Percentiles rank a stretch among this genome's conserved stretches.
Conservation (phyloP, 2,888 invertebrate species). For the Chrysolina haemoptera region DNA sequence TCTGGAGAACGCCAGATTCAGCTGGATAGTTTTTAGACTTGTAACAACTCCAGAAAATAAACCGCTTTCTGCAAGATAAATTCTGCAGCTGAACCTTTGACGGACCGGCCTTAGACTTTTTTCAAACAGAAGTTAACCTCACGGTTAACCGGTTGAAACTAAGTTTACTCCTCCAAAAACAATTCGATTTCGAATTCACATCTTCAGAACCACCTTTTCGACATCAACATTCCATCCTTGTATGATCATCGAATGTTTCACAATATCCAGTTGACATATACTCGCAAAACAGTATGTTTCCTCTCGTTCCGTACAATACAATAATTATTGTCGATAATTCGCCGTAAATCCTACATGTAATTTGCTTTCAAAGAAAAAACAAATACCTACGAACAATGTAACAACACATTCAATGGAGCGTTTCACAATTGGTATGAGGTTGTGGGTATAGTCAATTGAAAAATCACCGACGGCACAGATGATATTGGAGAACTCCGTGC, state of each 20-base stretch:
- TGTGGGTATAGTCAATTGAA: constrained; percentile 13
- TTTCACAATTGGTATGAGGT: constrained; percentile 18
- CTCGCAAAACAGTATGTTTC: constrained; percentile 10
- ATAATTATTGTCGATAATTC: constrained; percentile 30
- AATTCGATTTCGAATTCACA: too few relatives aligned
- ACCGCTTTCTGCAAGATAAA: too few relatives aligned
- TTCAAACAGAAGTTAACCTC: too few relatives aligned
- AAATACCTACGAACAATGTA: constrained; percentile 22
- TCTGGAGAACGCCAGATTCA: too few relatives aligned
- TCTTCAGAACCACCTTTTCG: background rate
- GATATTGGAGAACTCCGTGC: background rate
- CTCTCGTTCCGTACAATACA: constrained; percentile 12
- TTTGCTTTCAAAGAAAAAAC: constrained; percentile 21
- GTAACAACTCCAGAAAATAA: too few relatives aligned
- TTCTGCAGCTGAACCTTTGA: too few relatives aligned
- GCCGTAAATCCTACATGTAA: constrained; percentile 30
- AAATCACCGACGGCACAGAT: constrained; percentile 1
- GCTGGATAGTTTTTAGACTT: too few relatives aligned
- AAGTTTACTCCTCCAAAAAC: too few relatives aligned
- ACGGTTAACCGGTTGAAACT: too few relatives aligned
- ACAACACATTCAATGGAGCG: constrained; percentile 6
- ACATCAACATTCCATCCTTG: background rate
- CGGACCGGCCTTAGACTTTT: too few relatives aligned
- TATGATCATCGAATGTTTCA: background rate
- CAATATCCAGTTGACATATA: constrained; percentile 17